Conservation (phyloP, 2,797 vertebrate species). For the Pygocentrus nattereri region DNA sequence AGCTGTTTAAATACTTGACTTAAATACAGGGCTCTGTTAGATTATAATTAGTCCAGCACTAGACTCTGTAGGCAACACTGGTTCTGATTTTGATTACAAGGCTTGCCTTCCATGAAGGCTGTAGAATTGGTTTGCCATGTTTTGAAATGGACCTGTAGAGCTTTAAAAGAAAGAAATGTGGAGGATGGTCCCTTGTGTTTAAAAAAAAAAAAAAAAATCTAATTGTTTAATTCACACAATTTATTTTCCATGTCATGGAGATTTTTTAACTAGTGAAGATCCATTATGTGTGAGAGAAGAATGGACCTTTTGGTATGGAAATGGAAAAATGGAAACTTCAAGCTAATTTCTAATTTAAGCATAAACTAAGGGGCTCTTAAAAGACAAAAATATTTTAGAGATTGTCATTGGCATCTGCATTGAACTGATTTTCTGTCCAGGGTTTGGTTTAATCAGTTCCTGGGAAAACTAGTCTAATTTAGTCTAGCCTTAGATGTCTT, state of each 20-base stretch:
- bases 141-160: slow-evolving; percentile 42
- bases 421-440: neutral
- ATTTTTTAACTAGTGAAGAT: neutral
- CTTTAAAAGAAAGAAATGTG: slow-evolving; percentile 32
- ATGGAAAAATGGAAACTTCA: neutral
- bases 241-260: neutral
- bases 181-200: slow-evolving; percentile 7
- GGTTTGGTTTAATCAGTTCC: neutral
- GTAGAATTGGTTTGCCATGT: slow-evolving; percentile 35
- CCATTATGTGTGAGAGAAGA: slow-evolving; percentile 3
- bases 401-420: too few species aligned
- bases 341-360: neutral
- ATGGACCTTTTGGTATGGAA: neutral
- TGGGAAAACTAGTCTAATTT: neutral
- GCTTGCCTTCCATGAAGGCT: slow-evolving; percentile 76
- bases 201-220: neutral
- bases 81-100: slow-evolving; percentile 29
- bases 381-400: neutral
- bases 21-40: neutral
- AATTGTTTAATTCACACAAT: neutral
- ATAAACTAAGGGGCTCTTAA: neutral
- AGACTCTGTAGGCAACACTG: slow-evolving; percentile 19
- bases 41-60: too few species aligned
- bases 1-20: neutral
- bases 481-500: neutral